Evolutionary conservation across 2,797 vertebrate species (phyloP).

Genomic region (Phrynocephalus guinanensis): DNA sequence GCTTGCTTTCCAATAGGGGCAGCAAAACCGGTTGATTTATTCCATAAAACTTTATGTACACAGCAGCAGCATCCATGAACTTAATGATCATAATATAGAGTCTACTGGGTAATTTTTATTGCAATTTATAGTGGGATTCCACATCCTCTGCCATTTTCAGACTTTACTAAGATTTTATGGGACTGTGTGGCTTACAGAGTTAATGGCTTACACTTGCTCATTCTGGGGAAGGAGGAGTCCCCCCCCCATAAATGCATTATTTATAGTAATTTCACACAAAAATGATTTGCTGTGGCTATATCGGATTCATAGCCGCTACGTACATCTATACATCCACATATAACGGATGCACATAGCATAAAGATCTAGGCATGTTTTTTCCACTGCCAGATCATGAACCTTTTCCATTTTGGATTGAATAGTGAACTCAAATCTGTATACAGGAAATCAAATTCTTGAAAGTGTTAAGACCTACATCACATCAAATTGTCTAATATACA

Average conservation of each 20-base stretch:
- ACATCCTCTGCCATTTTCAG: conserved; percentile 75
- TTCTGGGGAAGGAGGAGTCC: conserved; percentile 41
- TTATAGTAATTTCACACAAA: conserved; percentile 65
- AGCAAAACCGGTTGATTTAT: conserved; percentile 78
- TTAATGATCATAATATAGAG: conserved; percentile 79
- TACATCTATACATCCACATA: conserved; percentile 15
- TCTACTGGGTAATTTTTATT: conserved; percentile 80
- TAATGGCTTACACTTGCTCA: conserved; percentile 66
- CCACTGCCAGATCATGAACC: conserved; percentile 23
- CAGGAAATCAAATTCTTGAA: conserved; percentile 37
- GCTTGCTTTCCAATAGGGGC: conserved; percentile 65
- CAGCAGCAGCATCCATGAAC: conserved; percentile 77
- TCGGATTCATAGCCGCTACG: conserved; percentile 43
- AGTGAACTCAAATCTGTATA: conserved; percentile 41
- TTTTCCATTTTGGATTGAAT: conserved; percentile 55
- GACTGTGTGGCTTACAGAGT: conserved; percentile 60
- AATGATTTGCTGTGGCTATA: conserved; percentile 59
- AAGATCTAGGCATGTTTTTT: conserved; percentile 20
- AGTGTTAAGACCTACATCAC: conserved; percentile 56
- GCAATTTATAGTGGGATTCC: conserved; percentile 80
- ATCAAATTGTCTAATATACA: conserved; percentile 44
- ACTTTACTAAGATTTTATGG: conserved; percentile 80
- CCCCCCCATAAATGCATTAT: conserved; percentile 51
- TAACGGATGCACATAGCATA: conserved; percentile 47
- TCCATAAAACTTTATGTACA: conserved; percentile 84